Conservation (phyloP, 2,797 vertebrate genomes). For the Picus viridis region DNA sequence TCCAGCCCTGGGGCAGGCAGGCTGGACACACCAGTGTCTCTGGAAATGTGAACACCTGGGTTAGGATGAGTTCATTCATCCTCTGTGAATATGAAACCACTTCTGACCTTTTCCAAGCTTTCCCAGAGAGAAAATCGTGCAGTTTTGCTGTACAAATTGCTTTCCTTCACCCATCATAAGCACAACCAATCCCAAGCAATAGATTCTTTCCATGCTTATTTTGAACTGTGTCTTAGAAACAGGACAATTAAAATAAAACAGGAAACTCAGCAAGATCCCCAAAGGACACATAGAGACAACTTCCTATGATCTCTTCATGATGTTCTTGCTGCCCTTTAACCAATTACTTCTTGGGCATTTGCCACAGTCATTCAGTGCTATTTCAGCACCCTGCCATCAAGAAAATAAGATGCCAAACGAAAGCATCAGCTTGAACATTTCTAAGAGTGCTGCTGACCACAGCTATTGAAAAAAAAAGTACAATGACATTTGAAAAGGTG, state of each 20-base stretch:
- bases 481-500: background rate
- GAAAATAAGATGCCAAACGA: background rate
- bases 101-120: background rate
- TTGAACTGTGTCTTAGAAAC: constrained; percentile 31
- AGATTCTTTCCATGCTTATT: background rate
- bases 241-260: constrained; percentile 16
- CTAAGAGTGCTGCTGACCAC: background rate
- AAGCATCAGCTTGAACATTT: background rate
- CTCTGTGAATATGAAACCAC: background rate
- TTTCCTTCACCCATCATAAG: background rate
- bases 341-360: background rate
- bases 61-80: background rate
- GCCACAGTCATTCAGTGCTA: background rate
- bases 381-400: background rate
- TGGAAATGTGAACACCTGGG: background rate
- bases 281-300: background rate
- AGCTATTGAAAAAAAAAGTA: background rate
- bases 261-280: constrained; percentile 17
- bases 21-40: no score
- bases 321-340: background rate
- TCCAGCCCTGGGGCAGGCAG: background rate
- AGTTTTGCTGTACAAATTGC: background rate
- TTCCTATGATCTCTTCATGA: background rate
- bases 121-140: background rate
- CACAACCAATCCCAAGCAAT: background rate